Evolutionary conservation across 2,113 vertebrate species (phyloP).

Genomic region (Corydoras maculifer): DNA sequence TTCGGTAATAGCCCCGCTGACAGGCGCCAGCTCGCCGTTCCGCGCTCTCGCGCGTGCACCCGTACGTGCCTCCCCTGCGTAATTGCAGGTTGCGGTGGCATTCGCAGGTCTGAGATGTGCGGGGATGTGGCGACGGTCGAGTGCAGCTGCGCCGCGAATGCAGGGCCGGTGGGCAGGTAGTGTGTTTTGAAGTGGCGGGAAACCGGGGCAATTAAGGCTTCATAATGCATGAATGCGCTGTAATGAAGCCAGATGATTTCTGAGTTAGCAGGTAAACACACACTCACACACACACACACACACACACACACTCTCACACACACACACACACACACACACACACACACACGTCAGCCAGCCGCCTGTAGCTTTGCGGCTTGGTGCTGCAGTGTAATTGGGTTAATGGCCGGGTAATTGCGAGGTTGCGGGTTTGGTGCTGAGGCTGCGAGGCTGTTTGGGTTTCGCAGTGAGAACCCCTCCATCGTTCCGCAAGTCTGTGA

Average conservation of each 20-base stretch:
- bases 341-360: neutral
- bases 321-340: conserved; percentile 2
- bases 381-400: conserved; percentile 31
- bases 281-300: conserved; percentile 13
- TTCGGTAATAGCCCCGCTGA: neutral
- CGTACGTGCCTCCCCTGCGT: neutral
- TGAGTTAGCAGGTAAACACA: conserved; percentile 43
- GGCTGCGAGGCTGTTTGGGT: conserved; percentile 21
- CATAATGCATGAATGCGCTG: conserved; percentile 31
- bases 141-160: neutral
- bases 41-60: neutral
- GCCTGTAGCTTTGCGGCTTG: conserved; percentile 30
- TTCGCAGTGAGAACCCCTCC: conserved; percentile 23
- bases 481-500: neutral
- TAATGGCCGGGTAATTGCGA: conserved; percentile 37
- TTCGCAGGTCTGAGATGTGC: conserved; percentile 16
- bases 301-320: conserved; percentile 5
- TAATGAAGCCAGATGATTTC: conserved; percentile 42
- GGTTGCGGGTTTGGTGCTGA: conserved; percentile 15
- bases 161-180: neutral
- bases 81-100: conserved; percentile 20
- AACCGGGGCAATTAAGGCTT: conserved; percentile 29
- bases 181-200: conserved; percentile 15
- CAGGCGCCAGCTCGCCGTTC: neutral
- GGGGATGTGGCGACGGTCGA: conserved; percentile 9